These are phyloP conservation scores for Lonchura striata DNA, from an alignment of 2,113 vertebrate species.

Conservation along the genomic window DNA sequence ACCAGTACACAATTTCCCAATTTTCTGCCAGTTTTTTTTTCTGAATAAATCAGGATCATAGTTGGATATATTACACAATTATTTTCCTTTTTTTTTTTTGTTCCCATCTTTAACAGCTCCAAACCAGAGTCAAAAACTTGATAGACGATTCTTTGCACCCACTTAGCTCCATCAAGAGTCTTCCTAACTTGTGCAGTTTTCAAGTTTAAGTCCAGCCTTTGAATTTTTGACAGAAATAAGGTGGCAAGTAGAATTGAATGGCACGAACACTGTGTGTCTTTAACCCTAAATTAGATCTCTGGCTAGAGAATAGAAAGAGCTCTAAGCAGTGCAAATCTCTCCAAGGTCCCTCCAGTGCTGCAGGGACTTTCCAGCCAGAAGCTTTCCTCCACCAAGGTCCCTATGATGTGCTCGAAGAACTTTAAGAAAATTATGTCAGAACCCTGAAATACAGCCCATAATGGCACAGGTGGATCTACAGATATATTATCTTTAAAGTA, in stretches of 20 bases:
- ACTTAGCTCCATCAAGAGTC: not conserved
- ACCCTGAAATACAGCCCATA: not conserved
- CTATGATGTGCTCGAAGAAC: not conserved
- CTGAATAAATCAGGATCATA: not conserved
- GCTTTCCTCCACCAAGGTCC: not conserved
- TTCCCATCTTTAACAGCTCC: not conserved
- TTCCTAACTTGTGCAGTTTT: not conserved
- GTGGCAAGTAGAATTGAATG: not conserved
- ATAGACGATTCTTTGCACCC: not conserved
- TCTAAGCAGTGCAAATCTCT: not conserved
- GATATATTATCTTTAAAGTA: not conserved
- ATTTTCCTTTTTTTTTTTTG: not conserved
- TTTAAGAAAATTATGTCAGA: not conserved
- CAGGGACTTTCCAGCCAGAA: not conserved
- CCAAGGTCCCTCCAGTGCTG: not conserved
- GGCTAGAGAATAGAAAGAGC: not conserved
- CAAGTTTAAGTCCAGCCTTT: not conserved
- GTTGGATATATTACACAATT: not conserved
- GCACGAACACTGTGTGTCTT: fast-evolving
- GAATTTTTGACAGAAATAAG: not conserved
- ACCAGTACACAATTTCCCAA: not conserved
- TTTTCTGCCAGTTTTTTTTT: not conserved
- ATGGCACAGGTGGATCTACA: not conserved
- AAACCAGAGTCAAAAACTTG: not conserved
- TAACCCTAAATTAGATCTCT: not conserved